Evolutionary conservation across 1,140 invertebrate genomes (phyloP).

Genomic region (Diorhabda sublineata): DNA sequence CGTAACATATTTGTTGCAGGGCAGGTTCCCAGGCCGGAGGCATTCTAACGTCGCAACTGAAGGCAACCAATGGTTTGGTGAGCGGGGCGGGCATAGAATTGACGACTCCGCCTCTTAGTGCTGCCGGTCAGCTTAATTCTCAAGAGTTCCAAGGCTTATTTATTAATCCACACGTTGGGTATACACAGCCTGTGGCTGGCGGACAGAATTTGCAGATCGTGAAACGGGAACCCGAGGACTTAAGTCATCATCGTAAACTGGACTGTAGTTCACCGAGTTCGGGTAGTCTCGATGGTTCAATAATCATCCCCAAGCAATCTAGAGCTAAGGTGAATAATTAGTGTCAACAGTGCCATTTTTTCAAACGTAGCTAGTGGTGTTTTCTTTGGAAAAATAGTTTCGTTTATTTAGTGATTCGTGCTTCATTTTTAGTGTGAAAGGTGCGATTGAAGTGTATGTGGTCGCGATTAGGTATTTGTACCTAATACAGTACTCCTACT

Average conservation of each 20-base stretch:
- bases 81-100: conserved; percentile 52
- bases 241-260: conserved; percentile 51
- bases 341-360: conserved; percentile 19
- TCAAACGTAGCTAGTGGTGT: conserved; percentile 6
- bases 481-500: conserved; percentile 2
- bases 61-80: conserved; percentile 56
- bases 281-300: conserved; percentile 42
- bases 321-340: conserved; percentile 43
- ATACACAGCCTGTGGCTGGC: conserved; percentile 40
- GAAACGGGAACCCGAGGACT: conserved; percentile 65
- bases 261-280: conserved; percentile 42
- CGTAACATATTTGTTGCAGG: conserved; percentile 45
- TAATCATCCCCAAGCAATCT: conserved; percentile 45
- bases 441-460: conserved; percentile 7
- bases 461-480: not conserved
- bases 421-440: not conserved
- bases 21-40: conserved; percentile 45
- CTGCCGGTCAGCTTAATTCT: conserved; percentile 42
- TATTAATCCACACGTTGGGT: conserved; percentile 54
- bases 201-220: conserved; percentile 51
- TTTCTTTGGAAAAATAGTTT: not conserved
- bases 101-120: conserved; percentile 50
- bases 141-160: conserved; percentile 60
- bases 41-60: conserved; percentile 49
- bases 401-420: conserved; percentile 13